phyloP scores from a whole-genome alignment of 2,113 vertebrate species.

The Paralichthys olivaceus region DNA sequence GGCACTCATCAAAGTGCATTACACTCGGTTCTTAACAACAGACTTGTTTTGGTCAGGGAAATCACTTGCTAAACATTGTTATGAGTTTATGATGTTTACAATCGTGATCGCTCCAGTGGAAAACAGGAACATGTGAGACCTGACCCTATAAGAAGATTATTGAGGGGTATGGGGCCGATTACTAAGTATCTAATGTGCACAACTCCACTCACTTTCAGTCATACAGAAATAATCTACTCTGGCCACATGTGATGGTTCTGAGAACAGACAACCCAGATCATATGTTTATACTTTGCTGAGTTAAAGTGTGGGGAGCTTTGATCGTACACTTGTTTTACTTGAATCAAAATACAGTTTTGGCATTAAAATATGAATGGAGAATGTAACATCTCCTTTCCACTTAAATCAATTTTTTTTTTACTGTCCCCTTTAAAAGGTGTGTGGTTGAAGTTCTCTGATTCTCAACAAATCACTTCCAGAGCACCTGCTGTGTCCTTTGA shows the following conservation, averaged over 20 bases:
- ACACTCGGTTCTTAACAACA: neutral
- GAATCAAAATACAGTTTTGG: neutral
- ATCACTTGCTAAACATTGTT: too few species aligned
- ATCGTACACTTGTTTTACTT: neutral
- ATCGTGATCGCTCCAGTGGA: neutral
- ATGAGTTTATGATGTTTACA: neutral
- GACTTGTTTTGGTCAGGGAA: neutral
- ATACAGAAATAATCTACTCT: slow-evolving; percentile 43
- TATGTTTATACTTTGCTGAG: neutral
- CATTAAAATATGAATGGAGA: neutral
- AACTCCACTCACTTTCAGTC: slow-evolving; percentile 9
- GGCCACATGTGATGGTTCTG: slow-evolving; percentile 44
- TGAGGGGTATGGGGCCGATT: slow-evolving; percentile 25
- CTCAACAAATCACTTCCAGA: too few species aligned
- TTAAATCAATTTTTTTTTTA: neutral
- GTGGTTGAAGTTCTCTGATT: neutral
- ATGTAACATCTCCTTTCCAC: neutral
- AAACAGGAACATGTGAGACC: slow-evolving; percentile 70
- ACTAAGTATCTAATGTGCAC: slow-evolving; percentile 24
- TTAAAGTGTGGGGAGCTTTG: neutral
- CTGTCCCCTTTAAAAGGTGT: neutral
- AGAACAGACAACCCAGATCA: neutral
- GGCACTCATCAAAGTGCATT: neutral
- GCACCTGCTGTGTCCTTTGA: neutral
- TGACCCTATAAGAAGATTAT: slow-evolving; percentile 67